A percentile compares a stretch with the other conserved stretches of the same genome.
Evolutionary conservation across 2,113 vertebrate genomes (phyloP).

Genomic region (Python bivittatus): DNA sequence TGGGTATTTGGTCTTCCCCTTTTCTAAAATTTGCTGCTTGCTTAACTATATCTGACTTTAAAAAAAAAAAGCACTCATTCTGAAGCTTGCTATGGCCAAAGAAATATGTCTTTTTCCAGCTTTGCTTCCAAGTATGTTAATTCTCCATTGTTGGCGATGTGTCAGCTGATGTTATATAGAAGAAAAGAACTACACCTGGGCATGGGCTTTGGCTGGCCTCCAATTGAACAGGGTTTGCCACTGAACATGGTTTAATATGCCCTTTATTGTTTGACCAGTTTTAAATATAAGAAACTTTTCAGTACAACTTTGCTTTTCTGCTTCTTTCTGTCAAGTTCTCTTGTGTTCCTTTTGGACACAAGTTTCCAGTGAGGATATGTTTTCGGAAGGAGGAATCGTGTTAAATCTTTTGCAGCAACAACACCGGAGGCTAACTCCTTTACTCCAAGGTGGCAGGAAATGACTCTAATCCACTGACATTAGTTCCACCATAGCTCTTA

Average conservation of each 20-base stretch:
- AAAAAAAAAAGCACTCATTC: background rate
- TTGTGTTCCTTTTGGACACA: background rate
- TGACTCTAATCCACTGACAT: background rate
- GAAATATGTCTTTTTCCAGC: slow-evolving; percentile 14
- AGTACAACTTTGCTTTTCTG: background rate
- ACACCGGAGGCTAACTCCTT: background rate
- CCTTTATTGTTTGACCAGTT: background rate
- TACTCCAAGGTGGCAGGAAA: background rate
- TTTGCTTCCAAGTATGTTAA: slow-evolving; percentile 6
- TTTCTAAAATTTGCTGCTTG: slow-evolving; percentile 65
- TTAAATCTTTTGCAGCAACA: background rate
- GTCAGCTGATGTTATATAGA: slow-evolving; percentile 26
- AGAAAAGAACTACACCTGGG: slow-evolving; percentile 29
- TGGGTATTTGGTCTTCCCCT: background rate
- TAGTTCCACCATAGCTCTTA: background rate
- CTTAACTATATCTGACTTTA: slow-evolving; percentile 73
- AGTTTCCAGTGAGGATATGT: background rate
- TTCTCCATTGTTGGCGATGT: slow-evolving; percentile 5
- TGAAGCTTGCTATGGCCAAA: background rate
- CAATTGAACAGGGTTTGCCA: background rate
- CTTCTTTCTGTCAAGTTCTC: background rate
- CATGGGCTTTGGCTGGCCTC: background rate
- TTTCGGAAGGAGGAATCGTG: background rate
- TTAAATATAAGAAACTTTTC: background rate
- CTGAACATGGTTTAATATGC: background rate